Evolutionary conservation across 1,140 invertebrate genomes (phyloP), one percentile per base, ranked within the genome.

Genomic region (Tetragnatha versicolor): DNA sequence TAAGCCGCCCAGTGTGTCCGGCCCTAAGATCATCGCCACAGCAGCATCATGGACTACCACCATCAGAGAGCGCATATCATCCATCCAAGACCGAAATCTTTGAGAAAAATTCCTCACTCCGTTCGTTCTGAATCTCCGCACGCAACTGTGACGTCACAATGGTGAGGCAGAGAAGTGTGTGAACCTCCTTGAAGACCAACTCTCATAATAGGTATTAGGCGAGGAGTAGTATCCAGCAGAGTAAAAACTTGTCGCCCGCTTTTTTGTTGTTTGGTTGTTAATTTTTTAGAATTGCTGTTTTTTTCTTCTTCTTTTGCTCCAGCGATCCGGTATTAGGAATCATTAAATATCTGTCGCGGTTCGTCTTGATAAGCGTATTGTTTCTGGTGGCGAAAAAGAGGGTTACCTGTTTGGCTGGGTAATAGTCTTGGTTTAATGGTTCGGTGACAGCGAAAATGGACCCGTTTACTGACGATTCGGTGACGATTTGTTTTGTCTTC

Each of bases 171-270:
- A 55, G 10, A 22, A 55, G 17, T 55, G 51, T 55, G 51, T 55
- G 51, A 55, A 55, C 14, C 51, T 2, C 10, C 17, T 2, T 17
- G 25, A 17, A 55, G 51, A 55, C 51, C 51, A 55, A 25, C 17
- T 55, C 51, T 55, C 51, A 55, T 55, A 55, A 55, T 55, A 55
- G 10, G 51, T 55, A 55, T 55, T 25, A 25, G 51, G 25, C 17
- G 22, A 55, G 39, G 22, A 55, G 51, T 17, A 20, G 17, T 55
- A 10, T 55, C 25, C 9, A 20, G 51, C 10, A 9, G 51, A 10
- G 42, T 20, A 47, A 47, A 55, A 55, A 20, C 51, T 55, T 25
- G 51, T 55, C 51, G 51, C 22, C 22, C 10, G 14, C 51, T 20
- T 55, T 55, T 10, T 55, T 47, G 12, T 55, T 55, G 10, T 25